Base-by-base conservation (phyloP, 2,113 vertebrate genomes). In the Nannospalax galili region DNA sequence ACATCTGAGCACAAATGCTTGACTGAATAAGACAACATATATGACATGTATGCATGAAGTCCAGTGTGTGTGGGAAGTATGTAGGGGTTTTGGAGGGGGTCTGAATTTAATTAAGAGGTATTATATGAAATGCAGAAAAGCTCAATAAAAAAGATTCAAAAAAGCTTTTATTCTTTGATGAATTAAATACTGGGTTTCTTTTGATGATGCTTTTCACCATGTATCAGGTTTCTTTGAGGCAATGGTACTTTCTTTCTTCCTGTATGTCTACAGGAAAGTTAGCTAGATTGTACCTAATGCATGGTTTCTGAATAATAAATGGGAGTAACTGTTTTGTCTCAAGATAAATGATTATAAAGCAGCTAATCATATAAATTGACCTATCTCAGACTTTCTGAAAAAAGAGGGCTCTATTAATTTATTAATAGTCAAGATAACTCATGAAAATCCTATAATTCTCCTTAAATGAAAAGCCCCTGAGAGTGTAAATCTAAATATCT, bases 381-480 rank as follows among this genome's bases (percentile, higher is more conserved):
- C 37, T 91, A 58, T 64, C 30, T 96, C 16, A 70, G 52, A 22
- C 58, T 87, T 92, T 78, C 65, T 84, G 70, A 80, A 93, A 93
- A 80, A 85, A 42, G 75, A 52, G 15, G 24, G 6, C 28, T 95
- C 35, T 52, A 65, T 70, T 90, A 88, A 94, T 82, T 88, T 92
- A 77, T 91, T 91, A 92, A 91, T 88, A 81, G 69, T 78, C 28
- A 60, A 79, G 65, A 60, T 80, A 60, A 40, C 42, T 82, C 22
- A 88, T 11, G 24, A 95, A 95, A 97, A 91, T 48, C 48, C 32
- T 86, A 64, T 94, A 73, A 89, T 87, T 95, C 86, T 86, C n/a
- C 56, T 82, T 93, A 89, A 95, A 81, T 70, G 35, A 95, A 94
- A 92, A 91, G 30, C 65, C 3, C 69, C 78, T 89, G 26, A 92